Percentiles rank a stretch among this genome's conserved stretches.
phyloP scores from a whole-genome alignment of 2,113 vertebrate genomes.

The Sterrhoptilus dennistouni region DNA sequence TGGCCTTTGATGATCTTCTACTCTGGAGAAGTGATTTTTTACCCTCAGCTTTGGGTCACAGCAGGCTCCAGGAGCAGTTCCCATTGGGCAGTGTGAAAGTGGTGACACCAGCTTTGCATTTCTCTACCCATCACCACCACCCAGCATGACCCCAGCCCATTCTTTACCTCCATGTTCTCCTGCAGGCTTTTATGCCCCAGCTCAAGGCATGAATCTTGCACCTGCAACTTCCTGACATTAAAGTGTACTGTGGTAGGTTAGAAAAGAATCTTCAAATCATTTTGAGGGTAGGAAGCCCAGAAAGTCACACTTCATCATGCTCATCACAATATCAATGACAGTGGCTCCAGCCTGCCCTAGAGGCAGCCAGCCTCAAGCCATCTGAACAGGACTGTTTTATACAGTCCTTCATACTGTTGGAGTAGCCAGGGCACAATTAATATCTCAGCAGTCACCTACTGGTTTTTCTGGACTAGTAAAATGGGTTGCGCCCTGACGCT shows the following conservation, averaged over 20 bases:
- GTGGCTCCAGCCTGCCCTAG: not conserved
- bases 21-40: not conserved
- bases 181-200: not conserved
- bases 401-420: not conserved
- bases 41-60: not conserved
- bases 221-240: not conserved
- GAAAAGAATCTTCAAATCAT: not conserved
- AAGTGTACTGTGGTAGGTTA: not conserved
- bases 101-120: not conserved
- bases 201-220: not conserved
- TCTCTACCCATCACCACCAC: not conserved
- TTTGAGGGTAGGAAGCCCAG: not conserved
- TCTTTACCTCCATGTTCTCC: not conserved
- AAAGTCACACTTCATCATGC: not conserved
- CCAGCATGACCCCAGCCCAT: not conserved
- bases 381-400: not conserved
- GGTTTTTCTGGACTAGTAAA: not conserved
- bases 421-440: not conserved
- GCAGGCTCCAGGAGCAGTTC: not conserved
- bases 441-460: not conserved
- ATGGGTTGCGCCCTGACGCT: not conserved
- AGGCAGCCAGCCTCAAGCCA: not conserved
- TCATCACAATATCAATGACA: not conserved
- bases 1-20: not conserved
- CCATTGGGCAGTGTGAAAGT: accelerated